Conservation (phyloP, 64 coral and sea anemone genomes). For the Stylophora pistillata region DNA sequence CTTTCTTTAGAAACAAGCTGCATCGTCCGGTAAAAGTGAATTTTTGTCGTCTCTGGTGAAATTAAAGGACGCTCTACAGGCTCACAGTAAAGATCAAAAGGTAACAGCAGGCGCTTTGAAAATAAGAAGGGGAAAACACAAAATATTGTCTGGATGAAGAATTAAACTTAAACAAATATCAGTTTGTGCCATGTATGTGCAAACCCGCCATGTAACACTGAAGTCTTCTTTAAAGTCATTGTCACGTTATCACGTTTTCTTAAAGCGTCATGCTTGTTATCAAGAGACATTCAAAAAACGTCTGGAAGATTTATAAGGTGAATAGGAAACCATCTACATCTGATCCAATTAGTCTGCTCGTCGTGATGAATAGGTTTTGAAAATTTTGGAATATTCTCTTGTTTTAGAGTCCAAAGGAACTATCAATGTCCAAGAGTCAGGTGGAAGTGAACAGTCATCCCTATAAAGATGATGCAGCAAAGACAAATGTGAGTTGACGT, state of each 20-base stretch:
- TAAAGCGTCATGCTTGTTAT: too few relatives aligned
- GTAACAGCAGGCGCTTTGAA: not conserved
- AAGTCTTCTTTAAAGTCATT: too few relatives aligned
- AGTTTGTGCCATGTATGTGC: too few relatives aligned
- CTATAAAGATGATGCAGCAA: not conserved
- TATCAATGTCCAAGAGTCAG: not conserved
- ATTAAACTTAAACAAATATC: too few relatives aligned
- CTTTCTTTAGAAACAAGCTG: not conserved
- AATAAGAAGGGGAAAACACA: not conserved
- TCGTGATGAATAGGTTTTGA: not conserved
- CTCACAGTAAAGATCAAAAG: constrained; percentile 22
- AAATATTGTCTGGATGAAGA: not conserved
- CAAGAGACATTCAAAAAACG: too few relatives aligned
- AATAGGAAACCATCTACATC: too few relatives aligned
- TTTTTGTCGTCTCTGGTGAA: constrained; percentile 23
- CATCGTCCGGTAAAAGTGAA: not conserved
- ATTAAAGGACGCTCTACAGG: constrained; percentile 18
- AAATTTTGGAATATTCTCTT: not conserved
- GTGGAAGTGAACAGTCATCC: not conserved
- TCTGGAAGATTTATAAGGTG: too few relatives aligned
- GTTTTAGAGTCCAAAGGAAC: not conserved
- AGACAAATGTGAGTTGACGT: not conserved
- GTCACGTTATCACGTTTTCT: too few relatives aligned
- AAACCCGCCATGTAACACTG: too few relatives aligned
- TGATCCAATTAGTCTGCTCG: not conserved